Evolutionary conservation across 64 coral and sea anemone genomes (phyloP), one percentile per base, ranked within the genome.

Genomic region (Montipora sp.): DNA sequence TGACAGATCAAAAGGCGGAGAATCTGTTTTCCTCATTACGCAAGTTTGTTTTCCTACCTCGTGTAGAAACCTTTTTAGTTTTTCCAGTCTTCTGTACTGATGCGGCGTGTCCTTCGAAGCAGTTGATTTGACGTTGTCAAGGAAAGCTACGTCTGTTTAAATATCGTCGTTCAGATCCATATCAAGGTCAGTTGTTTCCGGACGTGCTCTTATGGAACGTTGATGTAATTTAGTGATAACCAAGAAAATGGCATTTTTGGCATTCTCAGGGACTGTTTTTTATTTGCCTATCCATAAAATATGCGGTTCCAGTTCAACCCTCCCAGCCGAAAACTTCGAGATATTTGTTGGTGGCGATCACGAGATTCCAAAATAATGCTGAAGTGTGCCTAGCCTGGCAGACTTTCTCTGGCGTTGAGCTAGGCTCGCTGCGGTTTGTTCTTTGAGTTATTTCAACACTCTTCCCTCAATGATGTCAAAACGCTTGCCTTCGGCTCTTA

Each of bases 181-280:
- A 47, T 36, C 27, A 20, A 12, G 63, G 15, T 61, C 60, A n/a
- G 18, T 44, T 14, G 65, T 51, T 71, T 85, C 82, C 82, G 61
- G 82, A 70, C 80, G 27, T 20, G 23, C 46, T 83, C 66, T 46
- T 15, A 83, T 8, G 22, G 59, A 51, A 71, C 44, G n/a, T 65
- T 50, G 45, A 85, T 85, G 82, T 71, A 59, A 85, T 67, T 49
- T 14, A 46, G 46, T 20, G 82, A 85, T 85, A 85, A 71, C 63
- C 3, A 49, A 13, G 5, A 7, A 21, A 71, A 8, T 85, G 5
- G 19, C 44, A 84, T 84, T 46, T n/a, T 85, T 85, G 43, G 9
- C 23, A 85, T 85, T 70, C 82, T 45, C 68, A 71, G 18, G 18
- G 66, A 3, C 45, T 71, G 47, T 50, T 85, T 85, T 44, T 27